phyloP scores from a whole-genome alignment of 2,888 invertebrate genomes.

The Gerris lacustris region DNA sequence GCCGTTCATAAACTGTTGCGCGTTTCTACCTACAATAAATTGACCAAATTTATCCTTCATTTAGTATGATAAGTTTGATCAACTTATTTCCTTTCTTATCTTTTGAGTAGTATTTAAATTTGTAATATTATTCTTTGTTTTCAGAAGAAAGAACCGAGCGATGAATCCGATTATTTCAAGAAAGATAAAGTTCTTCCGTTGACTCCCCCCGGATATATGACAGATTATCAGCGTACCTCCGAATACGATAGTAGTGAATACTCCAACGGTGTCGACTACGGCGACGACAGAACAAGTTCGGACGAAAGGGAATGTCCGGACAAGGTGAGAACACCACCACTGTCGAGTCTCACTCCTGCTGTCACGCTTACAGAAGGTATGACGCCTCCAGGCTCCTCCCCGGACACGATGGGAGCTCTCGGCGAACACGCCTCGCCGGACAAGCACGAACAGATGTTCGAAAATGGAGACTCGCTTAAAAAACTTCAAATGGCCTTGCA shows the following conservation, averaged over 20 bases:
- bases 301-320: slow-evolving; percentile 3
- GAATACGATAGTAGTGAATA: neutral
- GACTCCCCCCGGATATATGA: slow-evolving; percentile 20
- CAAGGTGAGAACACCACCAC: slow-evolving; percentile 1
- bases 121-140: slow-evolving; percentile 7
- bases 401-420: slow-evolving; percentile 15
- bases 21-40: too few relatives aligned
- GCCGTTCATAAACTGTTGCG: too few relatives aligned
- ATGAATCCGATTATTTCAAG: slow-evolving; percentile 15
- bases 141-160: slow-evolving; percentile 25
- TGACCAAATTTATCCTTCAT: too few relatives aligned
- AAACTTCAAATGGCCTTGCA: slow-evolving; percentile 37
- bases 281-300: neutral
- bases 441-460: slow-evolving; percentile 20
- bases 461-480: slow-evolving; percentile 31
- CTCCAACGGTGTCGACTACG: neutral
- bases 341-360: slow-evolving; percentile 10
- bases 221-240: slow-evolving; percentile 15
- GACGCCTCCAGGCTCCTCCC: slow-evolving; percentile 23
- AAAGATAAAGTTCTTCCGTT: slow-evolving; percentile 13
- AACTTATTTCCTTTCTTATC: too few relatives aligned
- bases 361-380: slow-evolving; percentile 17
- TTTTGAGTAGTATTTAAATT: too few relatives aligned
- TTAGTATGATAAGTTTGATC: too few relatives aligned
- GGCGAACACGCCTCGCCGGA: neutral